Base-by-base conservation (phyloP, 1,140 invertebrate species). In the Lanistes nyassanus region DNA sequence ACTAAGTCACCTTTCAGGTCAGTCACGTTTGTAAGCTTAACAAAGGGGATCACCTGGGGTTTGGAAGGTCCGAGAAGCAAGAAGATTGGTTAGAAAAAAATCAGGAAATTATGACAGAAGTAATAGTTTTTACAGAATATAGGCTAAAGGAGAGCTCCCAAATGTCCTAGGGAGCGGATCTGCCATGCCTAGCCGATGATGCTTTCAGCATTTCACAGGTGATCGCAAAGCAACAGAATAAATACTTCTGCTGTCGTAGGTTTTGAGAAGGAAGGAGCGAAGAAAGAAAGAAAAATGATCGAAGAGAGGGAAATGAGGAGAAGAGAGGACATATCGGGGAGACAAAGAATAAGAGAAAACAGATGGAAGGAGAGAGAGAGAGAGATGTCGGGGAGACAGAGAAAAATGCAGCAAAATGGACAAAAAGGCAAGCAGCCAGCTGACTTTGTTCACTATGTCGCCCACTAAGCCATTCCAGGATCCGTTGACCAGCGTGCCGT, bases 401-500 rank as follows among this genome's bases (percentile, higher is more conserved):
- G 23, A 29, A 13, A 34, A 2, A n/a, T 5, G 53, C 23, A 64
- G 26, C 6, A 66, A 74, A 19, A 74, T 39, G 16, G 11, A 21
- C 9, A 3, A 69, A 39, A 23, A 47, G 71, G 31, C 31, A 51
- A 56, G 26, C 51, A 62, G 3, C n/a, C 23, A n/a, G 53, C 73
- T 71, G 71, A 86, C 85, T 76, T 69, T 67, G 39, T 81, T 72
- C 3, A 83, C 36, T 16, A 88, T 64, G 65, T 88, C 84, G 26
- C 83, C 81, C 39, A 89, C 83, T 62, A 88, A 81, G 7, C 88
- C 88, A 67, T 76, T 83, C 87, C 87, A 88, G 5, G 96, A 92
- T 76, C 96, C 96, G 2, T 95, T 97, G 1, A 66, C 53, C 6
- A 95, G 96, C 7, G 66, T 36, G 26, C 97, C 97, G 83, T 98